These are phyloP conservation scores for Gadopsis bispinosus DNA, from an alignment of 2,797 vertebrate genomes.

Conservation along the genomic window DNA sequence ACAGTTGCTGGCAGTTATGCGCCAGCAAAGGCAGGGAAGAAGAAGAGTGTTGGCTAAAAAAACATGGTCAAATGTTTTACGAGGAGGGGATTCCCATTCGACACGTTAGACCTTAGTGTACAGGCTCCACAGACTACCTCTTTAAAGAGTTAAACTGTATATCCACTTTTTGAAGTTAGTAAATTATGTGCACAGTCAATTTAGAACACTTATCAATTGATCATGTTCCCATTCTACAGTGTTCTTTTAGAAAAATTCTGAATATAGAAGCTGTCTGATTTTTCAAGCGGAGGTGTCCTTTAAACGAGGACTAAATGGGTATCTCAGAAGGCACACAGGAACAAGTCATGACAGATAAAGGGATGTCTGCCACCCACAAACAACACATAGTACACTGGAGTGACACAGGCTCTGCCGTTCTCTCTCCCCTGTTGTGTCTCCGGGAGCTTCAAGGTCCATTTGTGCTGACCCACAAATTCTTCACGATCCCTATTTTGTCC, in stretches of 20 bases:
- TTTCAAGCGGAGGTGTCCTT: neutral
- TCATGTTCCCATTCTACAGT: neutral
- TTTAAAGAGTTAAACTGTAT: neutral
- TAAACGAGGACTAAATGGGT: neutral
- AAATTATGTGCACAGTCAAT: too few relatives aligned
- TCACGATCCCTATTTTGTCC: slow-evolving; percentile 12
- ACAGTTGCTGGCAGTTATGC: too few relatives aligned
- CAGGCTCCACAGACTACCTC: too few relatives aligned
- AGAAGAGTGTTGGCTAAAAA: too few relatives aligned
- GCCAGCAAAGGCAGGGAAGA: too few relatives aligned
- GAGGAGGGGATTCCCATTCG: neutral
- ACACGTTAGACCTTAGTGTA: neutral
- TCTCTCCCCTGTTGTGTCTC: neutral
- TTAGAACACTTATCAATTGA: neutral
- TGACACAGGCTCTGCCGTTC: neutral
- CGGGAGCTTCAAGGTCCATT: slow-evolving; percentile 1
- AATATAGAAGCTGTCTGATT: neutral
- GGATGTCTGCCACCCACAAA: slow-evolving; percentile 18
- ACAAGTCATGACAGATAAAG: slow-evolving; percentile 31
- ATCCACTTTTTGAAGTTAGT: neutral
- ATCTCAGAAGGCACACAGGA: neutral
- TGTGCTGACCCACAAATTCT: slow-evolving; percentile 21
- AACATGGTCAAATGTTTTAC: too few relatives aligned
- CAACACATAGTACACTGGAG: neutral
- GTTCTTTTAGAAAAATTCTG: neutral